These are phyloP conservation scores for Notothenia coriiceps DNA, from an alignment of 2,113 vertebrate genomes.

Conservation along the genomic window DNA sequence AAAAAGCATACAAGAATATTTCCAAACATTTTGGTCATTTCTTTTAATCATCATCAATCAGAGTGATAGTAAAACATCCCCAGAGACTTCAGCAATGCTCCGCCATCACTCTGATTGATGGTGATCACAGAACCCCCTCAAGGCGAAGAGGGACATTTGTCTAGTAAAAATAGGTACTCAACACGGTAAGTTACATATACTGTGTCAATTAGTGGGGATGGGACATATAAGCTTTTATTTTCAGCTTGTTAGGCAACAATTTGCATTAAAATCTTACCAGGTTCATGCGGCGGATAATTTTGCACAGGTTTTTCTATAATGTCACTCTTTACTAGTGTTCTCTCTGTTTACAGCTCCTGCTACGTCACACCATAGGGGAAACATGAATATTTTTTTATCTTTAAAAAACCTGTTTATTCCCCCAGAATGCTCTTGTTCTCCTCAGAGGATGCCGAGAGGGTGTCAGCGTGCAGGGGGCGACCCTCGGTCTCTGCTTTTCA, in stretches of 20 bases:
- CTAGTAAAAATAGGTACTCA: not conserved
- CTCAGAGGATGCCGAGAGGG: conserved; percentile 31
- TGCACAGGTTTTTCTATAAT: not conserved
- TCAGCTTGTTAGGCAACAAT: not conserved
- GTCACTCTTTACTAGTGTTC: not conserved
- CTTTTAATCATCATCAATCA: not conserved
- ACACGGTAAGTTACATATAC: not conserved
- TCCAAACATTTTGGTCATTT: not conserved
- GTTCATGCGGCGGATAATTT: not conserved
- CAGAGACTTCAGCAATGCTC: not conserved
- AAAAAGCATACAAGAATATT: not conserved
- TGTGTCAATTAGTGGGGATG: not conserved
- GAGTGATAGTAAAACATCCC: not conserved
- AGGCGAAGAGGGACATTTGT: not conserved
- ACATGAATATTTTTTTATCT: conserved; percentile 56
- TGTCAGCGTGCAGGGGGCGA: conserved; percentile 35
- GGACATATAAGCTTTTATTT: not conserved
- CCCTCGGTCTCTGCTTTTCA: conserved; percentile 52
- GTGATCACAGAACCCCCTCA: not conserved
- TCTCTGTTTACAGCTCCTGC: not conserved
- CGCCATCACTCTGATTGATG: not conserved
- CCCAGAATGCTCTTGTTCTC: conserved; percentile 44
- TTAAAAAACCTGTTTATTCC: conserved; percentile 67
- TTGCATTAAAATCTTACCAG: not conserved
- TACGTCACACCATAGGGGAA: conserved; percentile 13